phyloP scores from a whole-genome alignment of 2,797 vertebrate species.

The Lepilemur ruficaudatus region DNA sequence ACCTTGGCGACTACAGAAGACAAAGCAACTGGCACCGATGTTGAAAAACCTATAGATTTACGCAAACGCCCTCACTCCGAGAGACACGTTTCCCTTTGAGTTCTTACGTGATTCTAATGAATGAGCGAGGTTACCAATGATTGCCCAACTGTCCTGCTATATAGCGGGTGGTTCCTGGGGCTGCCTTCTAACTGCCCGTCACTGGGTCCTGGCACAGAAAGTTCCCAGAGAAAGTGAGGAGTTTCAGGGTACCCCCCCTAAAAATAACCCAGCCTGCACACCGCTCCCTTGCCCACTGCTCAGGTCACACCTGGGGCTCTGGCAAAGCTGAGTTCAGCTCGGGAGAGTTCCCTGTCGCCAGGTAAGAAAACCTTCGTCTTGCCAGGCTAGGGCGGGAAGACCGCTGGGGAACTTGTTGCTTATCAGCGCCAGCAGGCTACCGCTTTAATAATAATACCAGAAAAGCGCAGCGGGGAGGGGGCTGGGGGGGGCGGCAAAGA shows the following conservation, averaged over 20 bases:
- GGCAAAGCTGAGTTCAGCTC: conserved; percentile 77
- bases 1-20: conserved; percentile 95
- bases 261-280: conserved; percentile 64
- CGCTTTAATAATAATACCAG: conserved; percentile 77
- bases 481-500: neutral
- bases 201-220: conserved; percentile 80
- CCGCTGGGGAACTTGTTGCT: conserved; percentile 94
- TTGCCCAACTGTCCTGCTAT: conserved; percentile 83
- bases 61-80: conserved; percentile 92
- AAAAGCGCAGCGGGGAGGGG: conserved; percentile 57
- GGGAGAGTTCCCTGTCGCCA: conserved; percentile 80
- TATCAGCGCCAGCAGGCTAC: conserved; percentile 74
- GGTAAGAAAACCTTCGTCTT: conserved; percentile 83
- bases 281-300: conserved; percentile 83
- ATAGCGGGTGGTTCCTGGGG: conserved; percentile 81
- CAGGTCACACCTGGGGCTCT: conserved; percentile 82
- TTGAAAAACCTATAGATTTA: conserved; percentile 92
- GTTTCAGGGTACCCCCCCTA: conserved; percentile 70
- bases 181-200: conserved; percentile 79
- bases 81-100: conserved; percentile 90
- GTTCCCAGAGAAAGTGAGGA: conserved; percentile 82
- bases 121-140: conserved; percentile 88
- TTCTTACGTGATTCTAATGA: conserved; percentile 96
- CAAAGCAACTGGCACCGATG: conserved; percentile 90
- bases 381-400: conserved; percentile 76